Evolutionary conservation across 2,888 invertebrate species (phyloP).

Genomic region (Clivina fossor): DNA sequence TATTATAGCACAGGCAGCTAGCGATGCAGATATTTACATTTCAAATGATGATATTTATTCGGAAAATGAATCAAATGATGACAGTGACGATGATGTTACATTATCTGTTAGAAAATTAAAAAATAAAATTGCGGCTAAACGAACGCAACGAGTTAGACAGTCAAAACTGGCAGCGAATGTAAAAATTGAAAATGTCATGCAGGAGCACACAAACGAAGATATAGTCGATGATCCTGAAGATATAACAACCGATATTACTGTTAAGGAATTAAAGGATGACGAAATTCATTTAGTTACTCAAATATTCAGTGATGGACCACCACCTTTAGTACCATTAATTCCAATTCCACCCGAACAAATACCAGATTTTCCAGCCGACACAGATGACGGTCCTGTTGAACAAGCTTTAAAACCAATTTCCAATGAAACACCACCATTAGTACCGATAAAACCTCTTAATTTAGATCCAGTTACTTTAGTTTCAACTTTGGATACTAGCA

Average conservation of each 20-base stretch:
- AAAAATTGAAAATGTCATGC: constrained; percentile 35
- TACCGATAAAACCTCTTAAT: constrained; percentile 47
- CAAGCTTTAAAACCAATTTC: constrained; percentile 34
- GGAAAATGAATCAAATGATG: constrained; percentile 30
- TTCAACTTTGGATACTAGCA: constrained; percentile 39
- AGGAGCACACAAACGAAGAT: constrained; percentile 27
- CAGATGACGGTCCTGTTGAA: constrained; percentile 9
- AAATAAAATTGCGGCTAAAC: constrained; percentile 16
- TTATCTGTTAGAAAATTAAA: constrained; percentile 19
- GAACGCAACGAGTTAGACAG: constrained; percentile 28
- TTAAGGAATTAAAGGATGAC: constrained; percentile 30
- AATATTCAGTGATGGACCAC: constrained; percentile 44
- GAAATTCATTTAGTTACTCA: constrained; percentile 27
- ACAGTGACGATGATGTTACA: constrained; percentile 35
- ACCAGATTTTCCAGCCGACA: constrained; percentile 34
- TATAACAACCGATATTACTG: constrained; percentile 26
- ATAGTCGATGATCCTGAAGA: constrained; percentile 5
- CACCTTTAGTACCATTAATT: constrained; percentile 48
- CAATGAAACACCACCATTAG: constrained; percentile 47
- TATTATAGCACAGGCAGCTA: constrained; percentile 44
- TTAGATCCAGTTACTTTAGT: constrained; percentile 39
- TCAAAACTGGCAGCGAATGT: constrained; percentile 36
- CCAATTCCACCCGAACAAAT: constrained; percentile 39
- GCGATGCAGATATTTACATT: constrained; percentile 44
- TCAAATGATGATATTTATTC: constrained; percentile 31